phyloP scores from a whole-genome alignment of 2,113 vertebrate genomes.

The Hippocampus guttulatus region DNA sequence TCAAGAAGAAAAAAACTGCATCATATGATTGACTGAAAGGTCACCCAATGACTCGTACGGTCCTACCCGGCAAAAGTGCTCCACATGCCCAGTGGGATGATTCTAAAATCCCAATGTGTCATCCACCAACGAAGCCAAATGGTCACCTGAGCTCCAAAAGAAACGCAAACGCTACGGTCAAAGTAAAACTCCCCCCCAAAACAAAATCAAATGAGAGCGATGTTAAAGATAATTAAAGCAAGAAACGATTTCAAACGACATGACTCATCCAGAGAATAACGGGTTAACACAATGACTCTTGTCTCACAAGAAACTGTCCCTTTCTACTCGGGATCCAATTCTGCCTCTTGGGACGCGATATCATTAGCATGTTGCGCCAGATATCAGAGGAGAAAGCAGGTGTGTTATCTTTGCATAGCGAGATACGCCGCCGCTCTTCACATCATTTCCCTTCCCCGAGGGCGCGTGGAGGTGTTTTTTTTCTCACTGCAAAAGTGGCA shows the following conservation, averaged over 20 bases:
- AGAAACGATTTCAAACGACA: neutral
- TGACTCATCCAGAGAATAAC: neutral
- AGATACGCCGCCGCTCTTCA: neutral
- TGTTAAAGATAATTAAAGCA: neutral
- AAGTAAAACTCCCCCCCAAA: neutral
- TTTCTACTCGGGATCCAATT: neutral
- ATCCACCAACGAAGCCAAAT: neutral
- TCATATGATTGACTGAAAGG: too few relatives aligned
- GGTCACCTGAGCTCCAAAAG: neutral
- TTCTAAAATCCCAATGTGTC: too few relatives aligned
- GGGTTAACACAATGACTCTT: neutral
- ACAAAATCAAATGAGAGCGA: neutral
- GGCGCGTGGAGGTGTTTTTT: conserved; percentile 2
- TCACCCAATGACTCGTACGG: too few relatives aligned
- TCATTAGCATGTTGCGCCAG: conserved; percentile 1
- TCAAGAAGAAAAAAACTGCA: too few relatives aligned
- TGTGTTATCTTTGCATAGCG: conserved; percentile 6
- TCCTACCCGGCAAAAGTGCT: too few relatives aligned
- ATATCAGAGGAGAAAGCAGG: conserved; percentile 2
- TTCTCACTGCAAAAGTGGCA: neutral
- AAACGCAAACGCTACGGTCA: neutral
- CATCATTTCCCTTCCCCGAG: neutral
- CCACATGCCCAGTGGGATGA: too few relatives aligned
- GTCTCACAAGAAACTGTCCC: neutral
- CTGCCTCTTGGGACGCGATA: neutral